Percentiles rank a stretch among this genome's conserved stretches.
Evolutionary conservation across 1,140 invertebrate genomes (phyloP).

Genomic region (Micrasema minimum): DNA sequence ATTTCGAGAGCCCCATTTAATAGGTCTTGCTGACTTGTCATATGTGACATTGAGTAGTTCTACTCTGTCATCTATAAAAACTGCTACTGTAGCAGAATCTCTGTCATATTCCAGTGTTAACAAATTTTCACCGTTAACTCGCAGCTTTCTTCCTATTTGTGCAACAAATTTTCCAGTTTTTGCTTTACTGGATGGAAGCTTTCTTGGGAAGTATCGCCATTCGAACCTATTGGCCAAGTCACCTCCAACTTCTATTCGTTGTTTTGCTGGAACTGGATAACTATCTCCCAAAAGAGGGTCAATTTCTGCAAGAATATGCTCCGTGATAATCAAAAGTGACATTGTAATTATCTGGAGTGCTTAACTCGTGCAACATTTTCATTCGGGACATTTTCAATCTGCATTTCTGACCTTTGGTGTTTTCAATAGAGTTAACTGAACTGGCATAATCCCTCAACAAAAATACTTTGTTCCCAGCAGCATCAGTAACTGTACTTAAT

Average conservation of each 20-base stretch:
- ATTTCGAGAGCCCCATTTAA: conserved; percentile 88
- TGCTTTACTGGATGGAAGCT: conserved; percentile 72
- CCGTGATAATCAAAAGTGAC: conserved; percentile 94
- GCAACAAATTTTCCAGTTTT: conserved; percentile 75
- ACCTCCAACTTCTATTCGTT: conserved; percentile 87
- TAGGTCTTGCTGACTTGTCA: conserved; percentile 88
- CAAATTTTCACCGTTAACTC: conserved; percentile 92
- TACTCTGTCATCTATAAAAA: conserved; percentile 88
- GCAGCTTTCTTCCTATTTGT: conserved; percentile 84
- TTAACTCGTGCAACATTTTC: conserved; percentile 88
- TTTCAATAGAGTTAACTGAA: conserved; percentile 93
- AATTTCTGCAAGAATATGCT: conserved; percentile 81
- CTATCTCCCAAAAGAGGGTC: conserved; percentile 86
- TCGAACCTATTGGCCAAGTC: conserved; percentile 93
- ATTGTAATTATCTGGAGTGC: conserved; percentile 91
- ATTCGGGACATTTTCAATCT: conserved; percentile 88
- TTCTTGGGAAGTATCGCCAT: conserved; percentile 90
- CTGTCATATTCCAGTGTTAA: conserved; percentile 93
- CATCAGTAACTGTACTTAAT: conserved; percentile 90
- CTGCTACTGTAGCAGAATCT: conserved; percentile 87
- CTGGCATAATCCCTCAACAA: conserved; percentile 88
- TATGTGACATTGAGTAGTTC: conserved; percentile 93
- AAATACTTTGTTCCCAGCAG: conserved; percentile 93
- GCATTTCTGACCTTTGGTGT: conserved; percentile 93
- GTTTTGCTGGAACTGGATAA: conserved; percentile 90